A percentile compares a stretch with the other conserved stretches of the same genome.
Evolutionary conservation across 1,140 invertebrate species (phyloP).

Genomic region (Drosophila funebris): DNA sequence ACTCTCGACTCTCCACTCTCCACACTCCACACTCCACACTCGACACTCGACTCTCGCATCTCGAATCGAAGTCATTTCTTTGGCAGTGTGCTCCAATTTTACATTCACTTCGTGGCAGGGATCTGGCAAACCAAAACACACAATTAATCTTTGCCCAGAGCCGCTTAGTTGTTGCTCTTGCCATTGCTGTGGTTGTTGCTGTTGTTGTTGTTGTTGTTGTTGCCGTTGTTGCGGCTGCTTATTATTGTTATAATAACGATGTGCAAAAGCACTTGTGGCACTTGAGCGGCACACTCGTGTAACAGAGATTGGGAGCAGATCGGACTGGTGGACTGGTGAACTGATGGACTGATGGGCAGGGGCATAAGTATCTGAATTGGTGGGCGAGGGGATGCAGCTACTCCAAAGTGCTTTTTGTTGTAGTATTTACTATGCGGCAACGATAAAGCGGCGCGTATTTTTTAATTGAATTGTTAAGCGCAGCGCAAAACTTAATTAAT

Average conservation of each 20-base stretch:
- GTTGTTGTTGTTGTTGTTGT: not conserved
- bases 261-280: constrained; percentile 83
- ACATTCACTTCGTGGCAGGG: constrained; percentile 31
- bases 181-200: too few species aligned
- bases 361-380: not conserved
- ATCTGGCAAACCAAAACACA: constrained; percentile 57
- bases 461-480: constrained; percentile 83
- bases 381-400: not conserved
- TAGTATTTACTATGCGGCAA: constrained; percentile 40
- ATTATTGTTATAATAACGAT: constrained; percentile 83
- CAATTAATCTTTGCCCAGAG: constrained; percentile 77
- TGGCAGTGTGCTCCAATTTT: constrained; percentile 65
- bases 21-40: not conserved
- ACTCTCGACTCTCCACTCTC: constrained; percentile 43
- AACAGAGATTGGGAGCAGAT: constrained; percentile 32
- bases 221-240: constrained; percentile 51
- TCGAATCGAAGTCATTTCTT: constrained; percentile 47
- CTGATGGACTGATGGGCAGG: not conserved
- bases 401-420: constrained; percentile 78
- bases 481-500: constrained; percentile 81
- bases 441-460: constrained; percentile 65
- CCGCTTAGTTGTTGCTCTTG: constrained; percentile 8
- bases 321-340: not conserved
- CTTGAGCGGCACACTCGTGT: constrained; percentile 65
- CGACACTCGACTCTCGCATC: not conserved